Evolutionary conservation across 2,797 vertebrate species (phyloP).

Genomic region (Clarias platycephalus): DNA sequence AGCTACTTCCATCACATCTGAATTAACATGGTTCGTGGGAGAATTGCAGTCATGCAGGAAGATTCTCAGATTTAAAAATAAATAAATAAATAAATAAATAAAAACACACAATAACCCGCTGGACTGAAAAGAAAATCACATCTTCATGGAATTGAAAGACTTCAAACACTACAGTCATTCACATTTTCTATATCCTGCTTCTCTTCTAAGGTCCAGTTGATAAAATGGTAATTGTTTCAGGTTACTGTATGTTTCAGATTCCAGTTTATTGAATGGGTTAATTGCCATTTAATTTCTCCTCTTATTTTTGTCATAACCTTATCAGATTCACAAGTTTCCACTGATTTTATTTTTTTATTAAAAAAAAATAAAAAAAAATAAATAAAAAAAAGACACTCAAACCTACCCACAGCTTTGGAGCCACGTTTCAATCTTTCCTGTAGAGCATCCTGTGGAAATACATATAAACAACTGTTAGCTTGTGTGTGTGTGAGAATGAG

Average conservation of each 20-base stretch:
- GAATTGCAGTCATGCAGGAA: slow-evolving; percentile 39
- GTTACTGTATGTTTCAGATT: background rate
- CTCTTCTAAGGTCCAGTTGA: background rate
- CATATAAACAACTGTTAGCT: slow-evolving; percentile 37
- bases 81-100: slow-evolving; percentile 14
- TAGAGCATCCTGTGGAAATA: slow-evolving; percentile 78
- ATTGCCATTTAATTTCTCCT: background rate
- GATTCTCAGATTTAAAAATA: slow-evolving; percentile 8
- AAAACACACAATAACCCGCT: background rate
- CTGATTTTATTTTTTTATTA: slow-evolving; percentile 34
- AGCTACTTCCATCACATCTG: slow-evolving; percentile 31
- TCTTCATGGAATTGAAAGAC: background rate
- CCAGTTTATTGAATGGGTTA: background rate
- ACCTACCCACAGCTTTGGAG: slow-evolving; percentile 85
- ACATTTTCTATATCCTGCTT: slow-evolving; percentile 19
- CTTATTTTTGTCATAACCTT: background rate
- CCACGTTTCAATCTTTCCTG: slow-evolving; percentile 85
- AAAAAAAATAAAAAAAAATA: too few species aligned
- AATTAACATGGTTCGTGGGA: slow-evolving; percentile 48
- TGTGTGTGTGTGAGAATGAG: background rate
- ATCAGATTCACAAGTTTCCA: slow-evolving; percentile 22
- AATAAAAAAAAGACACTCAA: slow-evolving; percentile 12
- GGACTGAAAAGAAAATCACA: slow-evolving; percentile 27
- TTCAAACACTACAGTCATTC: background rate
- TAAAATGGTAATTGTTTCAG: background rate